Percentiles rank a stretch among this genome's conserved stretches.
Conservation (phyloP, 1,140 invertebrate species). For the Rhopalosiphum maidis region DNA sequence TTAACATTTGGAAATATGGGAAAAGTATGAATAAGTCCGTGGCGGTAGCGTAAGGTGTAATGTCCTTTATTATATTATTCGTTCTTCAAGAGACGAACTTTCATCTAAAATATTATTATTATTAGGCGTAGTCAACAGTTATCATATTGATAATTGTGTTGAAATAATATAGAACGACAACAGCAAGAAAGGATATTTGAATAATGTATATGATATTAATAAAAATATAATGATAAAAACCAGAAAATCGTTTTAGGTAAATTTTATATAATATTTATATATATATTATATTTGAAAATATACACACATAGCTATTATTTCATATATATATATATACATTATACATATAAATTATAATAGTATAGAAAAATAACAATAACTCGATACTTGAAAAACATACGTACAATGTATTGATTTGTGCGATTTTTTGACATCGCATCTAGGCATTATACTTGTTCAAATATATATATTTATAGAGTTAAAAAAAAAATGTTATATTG, state of each 20-base stretch:
- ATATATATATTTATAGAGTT: slow-evolving; percentile 25
- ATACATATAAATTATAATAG: slow-evolving; percentile 10
- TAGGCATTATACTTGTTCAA: background rate
- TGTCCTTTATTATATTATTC: no score
- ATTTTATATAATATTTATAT: slow-evolving; percentile 20
- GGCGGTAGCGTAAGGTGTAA: no score
- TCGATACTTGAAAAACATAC: slow-evolving; percentile 11
- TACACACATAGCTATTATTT: background rate
- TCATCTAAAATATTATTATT: background rate
- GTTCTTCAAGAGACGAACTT: background rate
- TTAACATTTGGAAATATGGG: no score
- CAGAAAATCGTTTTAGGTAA: background rate
- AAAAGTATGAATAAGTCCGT: no score
- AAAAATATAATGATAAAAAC: background rate
- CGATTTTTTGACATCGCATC: background rate
- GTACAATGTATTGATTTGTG: background rate
- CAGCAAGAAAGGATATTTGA: background rate
- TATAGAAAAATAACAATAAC: slow-evolving; percentile 45
- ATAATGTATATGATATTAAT: background rate
- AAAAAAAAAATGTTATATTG: slow-evolving; percentile 16
- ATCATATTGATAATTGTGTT: no score
- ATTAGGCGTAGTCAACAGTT: background rate
- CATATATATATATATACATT: background rate
- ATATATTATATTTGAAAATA: background rate
- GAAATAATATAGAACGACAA: background rate